Evolutionary conservation across 2,888 invertebrate species (phyloP).

Genomic region (Ophion slaviceki): DNA sequence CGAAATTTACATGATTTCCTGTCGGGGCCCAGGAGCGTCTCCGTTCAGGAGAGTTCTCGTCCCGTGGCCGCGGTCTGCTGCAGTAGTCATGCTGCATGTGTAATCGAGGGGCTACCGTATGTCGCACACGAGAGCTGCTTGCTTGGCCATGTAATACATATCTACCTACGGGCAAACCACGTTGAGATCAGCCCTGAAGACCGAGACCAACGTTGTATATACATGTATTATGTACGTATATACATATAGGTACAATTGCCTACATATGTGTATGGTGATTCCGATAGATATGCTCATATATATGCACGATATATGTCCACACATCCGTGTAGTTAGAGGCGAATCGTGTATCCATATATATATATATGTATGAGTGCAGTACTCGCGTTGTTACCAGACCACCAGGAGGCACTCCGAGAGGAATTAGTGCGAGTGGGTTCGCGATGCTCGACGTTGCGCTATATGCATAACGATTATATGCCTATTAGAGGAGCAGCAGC

Average conservation of each 20-base stretch:
- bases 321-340: conserved; percentile 23
- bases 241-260: conserved; percentile 31
- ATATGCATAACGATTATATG: conserved; percentile 82
- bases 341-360: conserved; percentile 53
- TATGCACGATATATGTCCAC: conserved; percentile 14
- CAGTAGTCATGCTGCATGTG: conserved; percentile 73
- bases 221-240: conserved; percentile 46
- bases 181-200: conserved; percentile 24
- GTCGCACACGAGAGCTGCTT: conserved; percentile 67
- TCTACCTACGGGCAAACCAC: conserved; percentile 22
- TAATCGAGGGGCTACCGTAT: conserved; percentile 73
- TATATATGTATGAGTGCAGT: conserved; percentile 50
- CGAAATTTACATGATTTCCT: conserved; percentile 72
- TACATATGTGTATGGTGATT: conserved; percentile 25
- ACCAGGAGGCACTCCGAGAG: conserved; percentile 64
- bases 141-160: conserved; percentile 55
- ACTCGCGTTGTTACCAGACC: conserved; percentile 43
- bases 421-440: conserved; percentile 65
- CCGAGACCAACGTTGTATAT: conserved; percentile 24
- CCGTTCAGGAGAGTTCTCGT: conserved; percentile 46
- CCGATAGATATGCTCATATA: conserved; percentile 21
- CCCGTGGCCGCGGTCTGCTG: conserved; percentile 60
- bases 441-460: conserved; percentile 66
- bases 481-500: conserved; percentile 81
- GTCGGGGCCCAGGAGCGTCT: conserved; percentile 52